Percentiles rank a stretch among this genome's conserved stretches.
These are phyloP conservation scores for Sinocyclocheilus grahami DNA, from an alignment of 2,113 vertebrate genomes.

Conservation along the genomic window DNA sequence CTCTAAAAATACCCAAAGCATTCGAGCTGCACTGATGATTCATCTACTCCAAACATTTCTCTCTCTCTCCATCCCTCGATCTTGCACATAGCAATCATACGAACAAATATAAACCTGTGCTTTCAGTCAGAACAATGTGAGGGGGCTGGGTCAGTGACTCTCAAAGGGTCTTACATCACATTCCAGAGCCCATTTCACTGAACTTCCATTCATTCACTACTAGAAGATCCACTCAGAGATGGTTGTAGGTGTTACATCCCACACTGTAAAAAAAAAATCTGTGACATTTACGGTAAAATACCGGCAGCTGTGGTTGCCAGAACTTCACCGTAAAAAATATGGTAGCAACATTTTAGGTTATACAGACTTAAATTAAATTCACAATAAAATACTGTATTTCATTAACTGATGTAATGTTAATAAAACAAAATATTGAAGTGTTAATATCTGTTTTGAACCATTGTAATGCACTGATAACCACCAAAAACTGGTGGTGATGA, in stretches of 20 bases:
- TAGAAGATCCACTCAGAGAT: conserved; percentile 26
- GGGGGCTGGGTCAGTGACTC: conserved; percentile 45
- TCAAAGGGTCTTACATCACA: conserved; percentile 46
- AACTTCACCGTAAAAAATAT: no score
- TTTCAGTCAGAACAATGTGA: conserved; percentile 49
- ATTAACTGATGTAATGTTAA: no score
- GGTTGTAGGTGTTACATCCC: conserved; percentile 45
- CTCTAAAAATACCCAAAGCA: conserved; percentile 43
- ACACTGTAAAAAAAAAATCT: not conserved
- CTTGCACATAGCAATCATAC: conserved; percentile 20
- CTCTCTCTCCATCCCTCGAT: not conserved
- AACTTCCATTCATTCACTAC: conserved; percentile 46
- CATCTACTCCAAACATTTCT: conserved; percentile 49
- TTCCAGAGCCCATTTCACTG: conserved; percentile 32
- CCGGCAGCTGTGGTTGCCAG: no score
- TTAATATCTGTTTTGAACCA: no score
- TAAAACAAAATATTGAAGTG: no score
- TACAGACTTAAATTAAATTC: no score
- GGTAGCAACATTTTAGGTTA: no score
- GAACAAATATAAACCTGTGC: conserved; percentile 33
- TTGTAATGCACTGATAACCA: no score
- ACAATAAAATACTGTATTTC: no score
- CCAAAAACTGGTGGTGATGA: no score
- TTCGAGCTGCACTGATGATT: conserved; percentile 50
- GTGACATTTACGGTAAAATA: no score